Evolutionary conservation across 2,797 vertebrate genomes (phyloP).

Genomic region (Somateria mollissima): DNA sequence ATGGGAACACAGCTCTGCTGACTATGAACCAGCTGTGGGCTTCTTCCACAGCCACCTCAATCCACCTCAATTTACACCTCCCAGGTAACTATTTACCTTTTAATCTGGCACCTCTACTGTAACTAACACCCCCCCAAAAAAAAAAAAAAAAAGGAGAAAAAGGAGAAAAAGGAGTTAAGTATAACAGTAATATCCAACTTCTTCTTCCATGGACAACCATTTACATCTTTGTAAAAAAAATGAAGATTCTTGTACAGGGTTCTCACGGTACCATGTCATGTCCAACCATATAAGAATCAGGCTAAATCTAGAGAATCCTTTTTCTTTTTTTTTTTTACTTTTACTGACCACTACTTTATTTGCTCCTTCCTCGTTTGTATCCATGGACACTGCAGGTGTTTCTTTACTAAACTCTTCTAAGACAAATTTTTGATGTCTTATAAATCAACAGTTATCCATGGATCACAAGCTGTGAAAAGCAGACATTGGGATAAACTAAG

Average conservation of each 20-base stretch:
- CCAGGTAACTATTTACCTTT: neutral
- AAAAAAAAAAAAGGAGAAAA: neutral
- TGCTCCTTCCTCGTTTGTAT: neutral
- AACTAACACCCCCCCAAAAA: neutral
- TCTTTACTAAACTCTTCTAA: neutral
- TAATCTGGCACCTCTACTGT: neutral
- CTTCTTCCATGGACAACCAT: neutral
- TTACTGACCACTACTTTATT: neutral
- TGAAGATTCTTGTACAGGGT: neutral
- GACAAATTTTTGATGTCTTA: neutral
- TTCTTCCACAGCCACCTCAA: neutral
- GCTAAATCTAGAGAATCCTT: neutral
- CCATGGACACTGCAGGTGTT: neutral
- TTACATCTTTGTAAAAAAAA: neutral
- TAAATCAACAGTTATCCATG: neutral
- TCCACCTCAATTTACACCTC: neutral
- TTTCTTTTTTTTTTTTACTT: neutral
- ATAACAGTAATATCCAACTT: neutral
- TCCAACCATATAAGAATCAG: neutral
- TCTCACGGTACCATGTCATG: neutral
- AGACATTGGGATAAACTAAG: neutral
- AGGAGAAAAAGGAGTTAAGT: no score
- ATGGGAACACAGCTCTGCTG: neutral
- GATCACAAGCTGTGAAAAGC: neutral
- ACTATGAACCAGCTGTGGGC: neutral